Conservation (phyloP, 37 sponge, comb jelly and placozoan species). For the Ephydatia muelleri region DNA sequence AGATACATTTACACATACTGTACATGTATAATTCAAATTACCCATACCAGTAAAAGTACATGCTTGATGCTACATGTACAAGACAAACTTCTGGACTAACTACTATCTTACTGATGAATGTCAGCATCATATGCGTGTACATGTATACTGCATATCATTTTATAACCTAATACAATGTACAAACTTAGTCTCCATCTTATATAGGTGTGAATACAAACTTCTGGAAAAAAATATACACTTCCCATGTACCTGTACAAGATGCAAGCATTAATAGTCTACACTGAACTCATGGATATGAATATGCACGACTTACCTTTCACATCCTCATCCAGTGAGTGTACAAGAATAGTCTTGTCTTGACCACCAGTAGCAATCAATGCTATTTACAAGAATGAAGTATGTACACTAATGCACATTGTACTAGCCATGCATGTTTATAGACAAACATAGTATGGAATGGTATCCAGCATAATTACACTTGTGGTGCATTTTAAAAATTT, state of each 20-base stretch:
- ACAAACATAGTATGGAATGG: not conserved
- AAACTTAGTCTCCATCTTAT: too few relatives aligned
- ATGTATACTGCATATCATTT: not conserved
- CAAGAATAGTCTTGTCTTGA: slow-evolving; percentile 57
- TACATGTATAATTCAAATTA: not conserved
- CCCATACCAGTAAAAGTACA: too few relatives aligned
- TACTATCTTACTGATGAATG: too few relatives aligned
- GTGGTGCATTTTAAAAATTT: too few relatives aligned
- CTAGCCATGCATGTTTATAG: not conserved
- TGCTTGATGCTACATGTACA: not conserved
- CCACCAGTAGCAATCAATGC: slow-evolving; percentile 69
- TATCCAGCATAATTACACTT: too few relatives aligned
- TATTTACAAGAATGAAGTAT: not conserved
- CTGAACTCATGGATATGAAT: not conserved
- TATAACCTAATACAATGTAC: too few relatives aligned
- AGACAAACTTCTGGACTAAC: not conserved
- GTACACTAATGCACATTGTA: not conserved
- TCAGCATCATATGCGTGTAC: not conserved
- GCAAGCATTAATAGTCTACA: not conserved
- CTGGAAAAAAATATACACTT: too few relatives aligned
- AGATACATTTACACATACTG: not conserved
- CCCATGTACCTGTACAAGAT: too few relatives aligned
- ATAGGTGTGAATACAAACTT: too few relatives aligned
- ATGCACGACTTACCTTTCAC: slow-evolving; percentile 32
- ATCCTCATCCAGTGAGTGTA: slow-evolving; percentile 51